A percentile compares a stretch with the other conserved stretches of the same genome.
These are phyloP conservation scores for Tipula lateralis DNA, from an alignment of 2,888 invertebrate species.

Conservation along the genomic window DNA sequence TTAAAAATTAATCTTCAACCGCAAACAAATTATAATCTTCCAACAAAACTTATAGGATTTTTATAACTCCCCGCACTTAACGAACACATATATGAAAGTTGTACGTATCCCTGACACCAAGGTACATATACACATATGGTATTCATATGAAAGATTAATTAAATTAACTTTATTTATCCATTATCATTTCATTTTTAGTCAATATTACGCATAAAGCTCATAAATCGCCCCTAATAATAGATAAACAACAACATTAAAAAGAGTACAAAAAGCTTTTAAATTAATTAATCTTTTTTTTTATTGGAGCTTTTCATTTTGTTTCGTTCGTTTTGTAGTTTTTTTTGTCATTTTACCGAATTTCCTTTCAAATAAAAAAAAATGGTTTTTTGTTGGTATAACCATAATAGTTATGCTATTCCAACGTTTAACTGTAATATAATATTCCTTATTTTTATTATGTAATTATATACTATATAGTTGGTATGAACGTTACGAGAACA, in stretches of 20 bases:
- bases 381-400: background rate
- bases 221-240: slow-evolving; percentile 6
- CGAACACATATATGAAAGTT: background rate
- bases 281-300: background rate
- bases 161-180: background rate
- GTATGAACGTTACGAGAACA: background rate
- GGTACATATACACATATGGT: background rate
- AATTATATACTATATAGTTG: background rate
- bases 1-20: background rate
- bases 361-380: background rate
- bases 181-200: background rate
- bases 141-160: background rate
- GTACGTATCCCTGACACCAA: background rate
- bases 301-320: background rate
- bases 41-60: background rate
- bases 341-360: background rate
- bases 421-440: slow-evolving; percentile 1
- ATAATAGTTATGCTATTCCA: background rate
- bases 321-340: background rate
- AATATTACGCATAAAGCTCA: slow-evolving; percentile 11
- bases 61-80: background rate
- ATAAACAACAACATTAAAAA: background rate
- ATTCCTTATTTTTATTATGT: background rate
- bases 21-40: background rate
- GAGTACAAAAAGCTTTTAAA: background rate